Conservation (phyloP, 2,888 invertebrate genomes). For the Leucophenga montana region DNA sequence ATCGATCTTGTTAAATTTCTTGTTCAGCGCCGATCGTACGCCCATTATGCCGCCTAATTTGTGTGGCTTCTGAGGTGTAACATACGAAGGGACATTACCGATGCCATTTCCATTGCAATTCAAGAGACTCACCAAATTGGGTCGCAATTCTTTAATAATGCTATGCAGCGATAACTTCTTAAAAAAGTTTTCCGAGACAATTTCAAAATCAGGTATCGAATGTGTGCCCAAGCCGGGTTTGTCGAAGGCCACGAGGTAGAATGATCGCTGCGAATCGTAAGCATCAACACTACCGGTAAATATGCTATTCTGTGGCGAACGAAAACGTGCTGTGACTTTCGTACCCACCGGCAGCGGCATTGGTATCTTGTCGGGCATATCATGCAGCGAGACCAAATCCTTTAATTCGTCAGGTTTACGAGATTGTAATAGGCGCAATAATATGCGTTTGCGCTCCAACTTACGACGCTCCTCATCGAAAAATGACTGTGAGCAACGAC, state of each 20-base stretch:
- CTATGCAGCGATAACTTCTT: slow-evolving; percentile 91
- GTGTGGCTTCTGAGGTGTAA: slow-evolving; percentile 73
- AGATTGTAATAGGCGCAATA: slow-evolving; percentile 94
- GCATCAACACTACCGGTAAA: slow-evolving; percentile 96
- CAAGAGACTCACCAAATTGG: slow-evolving; percentile 73
- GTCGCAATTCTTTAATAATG: slow-evolving; percentile 86
- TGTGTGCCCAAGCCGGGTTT: slow-evolving; percentile 93
- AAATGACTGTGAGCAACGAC: slow-evolving; percentile 94
- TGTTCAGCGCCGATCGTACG: slow-evolving; percentile 56
- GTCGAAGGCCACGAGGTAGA: slow-evolving; percentile 96
- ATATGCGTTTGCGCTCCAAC: slow-evolving; percentile 89
- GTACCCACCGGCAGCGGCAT: slow-evolving; percentile 95
- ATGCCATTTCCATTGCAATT: slow-evolving; percentile 38
- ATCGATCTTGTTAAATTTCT: slow-evolving; percentile 77
- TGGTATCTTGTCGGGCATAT: slow-evolving; percentile 95
- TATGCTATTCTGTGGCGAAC: slow-evolving; percentile 95
- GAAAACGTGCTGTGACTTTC: slow-evolving; percentile 87
- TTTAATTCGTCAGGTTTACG: slow-evolving; percentile 85
- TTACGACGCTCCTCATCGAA: slow-evolving; percentile 95
- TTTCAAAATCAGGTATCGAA: slow-evolving; percentile 97
- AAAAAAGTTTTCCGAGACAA: slow-evolving; percentile 91
- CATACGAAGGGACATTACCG: slow-evolving; percentile 70
- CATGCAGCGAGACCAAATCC: slow-evolving; percentile 83
- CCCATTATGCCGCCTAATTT: slow-evolving; percentile 67
- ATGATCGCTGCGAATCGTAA: slow-evolving; percentile 94